Percentiles rank a stretch among this genome's conserved stretches.
Conservation (phyloP, 1,140 invertebrate species). For the Halyomorpha halys region DNA sequence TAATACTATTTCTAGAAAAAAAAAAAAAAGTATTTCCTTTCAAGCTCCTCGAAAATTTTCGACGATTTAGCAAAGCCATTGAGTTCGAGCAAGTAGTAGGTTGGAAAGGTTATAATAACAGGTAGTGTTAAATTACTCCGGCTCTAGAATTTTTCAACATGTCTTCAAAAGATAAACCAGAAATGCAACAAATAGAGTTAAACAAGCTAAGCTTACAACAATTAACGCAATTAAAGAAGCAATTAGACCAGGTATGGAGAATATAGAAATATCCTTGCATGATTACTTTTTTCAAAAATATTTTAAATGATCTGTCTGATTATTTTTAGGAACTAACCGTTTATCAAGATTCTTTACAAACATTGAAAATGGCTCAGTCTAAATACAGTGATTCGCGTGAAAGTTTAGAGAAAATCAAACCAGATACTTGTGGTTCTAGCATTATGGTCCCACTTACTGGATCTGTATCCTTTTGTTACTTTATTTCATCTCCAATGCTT, state of each 20-base stretch:
- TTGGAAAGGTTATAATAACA: too few relatives aligned
- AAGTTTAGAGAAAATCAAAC: slow-evolving; percentile 67
- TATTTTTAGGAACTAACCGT: slow-evolving; percentile 63
- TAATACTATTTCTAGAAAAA: too few relatives aligned
- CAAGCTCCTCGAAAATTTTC: too few relatives aligned
- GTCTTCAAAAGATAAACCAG: slow-evolving; percentile 35
- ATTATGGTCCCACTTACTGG: slow-evolving; percentile 84
- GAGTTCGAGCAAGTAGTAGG: too few relatives aligned
- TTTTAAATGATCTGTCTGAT: too few relatives aligned
- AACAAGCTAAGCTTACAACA: slow-evolving; percentile 66
- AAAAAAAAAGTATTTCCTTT: too few relatives aligned
- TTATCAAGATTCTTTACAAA: slow-evolving; percentile 78
- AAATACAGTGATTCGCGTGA: slow-evolving; percentile 83
- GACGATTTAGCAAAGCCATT: too few relatives aligned
- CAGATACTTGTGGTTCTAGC: slow-evolving; percentile 60
- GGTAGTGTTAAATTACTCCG: too few relatives aligned
- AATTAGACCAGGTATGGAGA: slow-evolving; percentile 65
- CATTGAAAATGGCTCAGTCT: slow-evolving; percentile 76
- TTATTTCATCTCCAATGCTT: too few relatives aligned
- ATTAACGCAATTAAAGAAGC: slow-evolving; percentile 69
- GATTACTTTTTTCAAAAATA: neutral
- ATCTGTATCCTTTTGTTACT: slow-evolving; percentile 50
- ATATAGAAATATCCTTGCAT: neutral
- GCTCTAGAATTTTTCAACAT: neutral
- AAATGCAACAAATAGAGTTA: slow-evolving; percentile 63